A percentile compares a stretch with the other conserved stretches of the same genome.
Evolutionary conservation across 2,113 vertebrate species (phyloP).

Genomic region (Corythornis cristatus): DNA sequence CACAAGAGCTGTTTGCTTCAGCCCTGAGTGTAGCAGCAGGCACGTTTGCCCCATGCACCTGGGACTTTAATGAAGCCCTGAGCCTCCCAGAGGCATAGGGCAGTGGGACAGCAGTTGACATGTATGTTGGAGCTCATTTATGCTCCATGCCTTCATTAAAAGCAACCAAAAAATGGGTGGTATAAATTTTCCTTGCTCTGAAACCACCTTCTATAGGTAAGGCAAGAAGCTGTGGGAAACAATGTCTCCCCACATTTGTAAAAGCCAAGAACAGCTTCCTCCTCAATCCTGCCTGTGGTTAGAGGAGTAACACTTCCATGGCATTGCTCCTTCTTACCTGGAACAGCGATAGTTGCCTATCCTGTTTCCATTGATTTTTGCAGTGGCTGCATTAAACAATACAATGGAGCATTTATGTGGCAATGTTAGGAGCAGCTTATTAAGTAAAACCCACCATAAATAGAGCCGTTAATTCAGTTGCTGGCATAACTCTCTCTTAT

Average conservation of each 20-base stretch:
- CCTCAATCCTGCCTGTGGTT: neutral
- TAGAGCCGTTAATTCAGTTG: conserved; percentile 78
- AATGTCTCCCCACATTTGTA: neutral
- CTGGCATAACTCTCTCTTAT: conserved; percentile 79
- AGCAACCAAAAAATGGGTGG: neutral
- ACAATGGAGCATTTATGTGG: conserved; percentile 79
- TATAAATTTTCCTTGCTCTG: neutral
- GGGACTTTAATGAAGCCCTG: neutral
- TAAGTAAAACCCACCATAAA: conserved; percentile 77
- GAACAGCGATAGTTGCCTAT: conserved; percentile 27
- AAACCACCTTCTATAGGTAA: neutral
- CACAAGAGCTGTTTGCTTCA: neutral
- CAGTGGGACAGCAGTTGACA: neutral
- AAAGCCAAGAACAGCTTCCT: neutral
- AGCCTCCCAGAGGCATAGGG: neutral
- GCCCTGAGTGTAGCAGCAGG: neutral
- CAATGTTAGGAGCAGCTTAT: conserved; percentile 67
- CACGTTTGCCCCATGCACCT: accelerated
- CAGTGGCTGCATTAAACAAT: conserved; percentile 45
- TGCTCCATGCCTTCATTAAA: neutral
- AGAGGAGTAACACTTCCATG: neutral
- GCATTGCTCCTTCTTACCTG: neutral
- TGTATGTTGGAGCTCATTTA: neutral
- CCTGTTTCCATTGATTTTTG: conserved; percentile 53
- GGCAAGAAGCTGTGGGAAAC: neutral